Evolutionary conservation across 2,888 invertebrate genomes (phyloP).

Genomic region (Cynaeus angustus): DNA sequence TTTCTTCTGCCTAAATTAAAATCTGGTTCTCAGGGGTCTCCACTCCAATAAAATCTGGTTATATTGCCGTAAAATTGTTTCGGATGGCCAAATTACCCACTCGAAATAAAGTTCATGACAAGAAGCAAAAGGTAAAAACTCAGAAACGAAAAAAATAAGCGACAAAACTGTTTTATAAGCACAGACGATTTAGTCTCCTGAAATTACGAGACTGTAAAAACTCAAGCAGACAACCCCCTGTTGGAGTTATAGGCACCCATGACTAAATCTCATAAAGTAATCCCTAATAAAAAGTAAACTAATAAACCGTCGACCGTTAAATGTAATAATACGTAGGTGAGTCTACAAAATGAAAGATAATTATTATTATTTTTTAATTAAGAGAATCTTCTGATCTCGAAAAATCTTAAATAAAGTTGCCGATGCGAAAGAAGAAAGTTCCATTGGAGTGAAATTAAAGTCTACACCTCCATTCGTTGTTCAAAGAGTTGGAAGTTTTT

Average conservation of each 20-base stretch:
- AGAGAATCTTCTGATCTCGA: no score
- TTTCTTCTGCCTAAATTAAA: not conserved
- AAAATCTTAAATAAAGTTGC: no score
- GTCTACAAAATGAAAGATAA: constrained; percentile 9
- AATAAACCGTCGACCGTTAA: constrained; percentile 28
- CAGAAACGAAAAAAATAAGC: not conserved
- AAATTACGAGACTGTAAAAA: constrained; percentile 20
- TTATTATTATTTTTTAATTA: no score
- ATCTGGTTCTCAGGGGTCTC: not conserved
- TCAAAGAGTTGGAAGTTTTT: constrained; percentile 57
- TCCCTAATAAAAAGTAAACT: constrained; percentile 27
- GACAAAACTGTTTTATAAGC: constrained; percentile 13
- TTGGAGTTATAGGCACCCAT: not conserved
- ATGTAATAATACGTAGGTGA: constrained; percentile 18
- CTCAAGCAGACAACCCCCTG: constrained; percentile 4
- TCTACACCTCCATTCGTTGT: constrained; percentile 59
- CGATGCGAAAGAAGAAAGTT: constrained; percentile 49
- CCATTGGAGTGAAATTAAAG: constrained; percentile 57
- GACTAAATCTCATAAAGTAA: constrained; percentile 26
- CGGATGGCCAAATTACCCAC: constrained; percentile 8
- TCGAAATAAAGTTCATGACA: constrained; percentile 11
- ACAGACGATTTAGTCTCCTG: constrained; percentile 6
- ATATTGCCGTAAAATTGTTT: constrained; percentile 10
- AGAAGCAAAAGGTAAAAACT: not conserved
- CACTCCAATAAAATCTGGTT: constrained; percentile 8